Evolutionary conservation across 1,140 invertebrate genomes (phyloP).

Genomic region (Drosophila gunungcola): DNA sequence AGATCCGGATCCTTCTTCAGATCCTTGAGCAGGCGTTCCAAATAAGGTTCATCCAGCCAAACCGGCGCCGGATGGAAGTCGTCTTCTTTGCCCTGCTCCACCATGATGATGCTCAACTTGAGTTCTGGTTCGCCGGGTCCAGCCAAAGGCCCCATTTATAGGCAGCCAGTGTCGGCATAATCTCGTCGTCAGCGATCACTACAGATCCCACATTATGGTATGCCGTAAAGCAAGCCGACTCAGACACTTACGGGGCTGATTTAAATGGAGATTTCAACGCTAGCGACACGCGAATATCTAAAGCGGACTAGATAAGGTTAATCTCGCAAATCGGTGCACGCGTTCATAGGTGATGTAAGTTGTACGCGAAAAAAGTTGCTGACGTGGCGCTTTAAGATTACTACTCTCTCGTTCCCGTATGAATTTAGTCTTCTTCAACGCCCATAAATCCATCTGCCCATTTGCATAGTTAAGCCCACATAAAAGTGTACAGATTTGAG

Average conservation of each 20-base stretch:
- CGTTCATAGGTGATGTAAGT: conserved; percentile 38
- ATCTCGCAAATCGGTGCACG: not conserved
- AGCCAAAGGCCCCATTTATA: conserved; percentile 45
- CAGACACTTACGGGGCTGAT: conserved; percentile 25
- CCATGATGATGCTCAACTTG: conserved; percentile 40
- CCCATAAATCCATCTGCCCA: conserved; percentile 29
- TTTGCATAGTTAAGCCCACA: conserved; percentile 46
- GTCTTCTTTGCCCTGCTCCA: conserved; percentile 35
- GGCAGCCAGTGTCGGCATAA: not conserved
- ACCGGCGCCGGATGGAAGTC: conserved; percentile 61
- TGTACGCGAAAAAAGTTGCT: conserved; percentile 24
- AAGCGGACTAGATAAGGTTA: conserved; percentile 26
- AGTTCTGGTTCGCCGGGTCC: conserved; percentile 16
- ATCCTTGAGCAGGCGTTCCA: conserved; percentile 55
- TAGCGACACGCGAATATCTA: conserved; percentile 12
- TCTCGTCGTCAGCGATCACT: not conserved
- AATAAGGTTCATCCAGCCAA: conserved; percentile 69
- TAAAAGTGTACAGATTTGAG: conserved; percentile 9
- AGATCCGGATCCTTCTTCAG: conserved; percentile 60
- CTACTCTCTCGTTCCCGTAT: not conserved
- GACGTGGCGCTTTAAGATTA: conserved; percentile 18
- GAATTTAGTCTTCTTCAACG: conserved; percentile 37
- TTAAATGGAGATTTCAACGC: not conserved
- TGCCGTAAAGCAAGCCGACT: conserved; percentile 40
- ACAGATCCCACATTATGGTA: conserved; percentile 31